Percentiles rank a stretch among this genome's conserved stretches.
Conservation (phyloP, 2,113 vertebrate genomes). For the Erpornis zantholeuca region DNA sequence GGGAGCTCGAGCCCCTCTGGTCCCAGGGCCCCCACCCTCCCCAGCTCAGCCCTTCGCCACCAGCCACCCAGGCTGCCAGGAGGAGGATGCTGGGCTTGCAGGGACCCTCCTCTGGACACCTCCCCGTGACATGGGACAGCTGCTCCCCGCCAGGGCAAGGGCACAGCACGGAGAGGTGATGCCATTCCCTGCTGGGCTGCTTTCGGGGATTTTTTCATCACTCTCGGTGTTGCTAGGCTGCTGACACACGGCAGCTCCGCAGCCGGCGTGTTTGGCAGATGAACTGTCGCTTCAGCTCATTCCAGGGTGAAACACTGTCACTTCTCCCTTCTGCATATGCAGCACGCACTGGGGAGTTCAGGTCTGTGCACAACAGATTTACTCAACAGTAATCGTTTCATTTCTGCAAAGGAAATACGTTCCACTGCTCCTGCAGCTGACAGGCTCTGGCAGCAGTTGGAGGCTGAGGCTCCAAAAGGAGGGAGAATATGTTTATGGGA, state of each 20-base stretch:
- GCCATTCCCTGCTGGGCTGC: not conserved
- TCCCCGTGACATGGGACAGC: fast-evolving
- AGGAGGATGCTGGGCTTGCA: not conserved
- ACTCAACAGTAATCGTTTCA: not conserved
- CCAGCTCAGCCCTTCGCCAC: not conserved
- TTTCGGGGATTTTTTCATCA: not conserved
- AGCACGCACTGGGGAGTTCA: not conserved
- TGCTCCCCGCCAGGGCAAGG: fast-evolving
- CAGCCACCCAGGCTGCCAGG: not conserved
- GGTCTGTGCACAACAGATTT: constrained; percentile 25
- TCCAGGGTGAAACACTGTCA: not conserved
- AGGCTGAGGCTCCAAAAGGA: constrained; percentile 20
- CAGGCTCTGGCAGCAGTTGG: constrained; percentile 18
- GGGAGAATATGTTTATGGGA: constrained; percentile 24
- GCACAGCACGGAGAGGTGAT: fast-evolving
- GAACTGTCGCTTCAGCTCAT: not conserved
- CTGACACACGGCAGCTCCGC: not conserved
- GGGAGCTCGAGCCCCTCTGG: fast-evolving
- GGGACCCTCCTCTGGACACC: not conserved
- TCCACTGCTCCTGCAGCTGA: constrained; percentile 27
- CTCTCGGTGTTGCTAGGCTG: not conserved
- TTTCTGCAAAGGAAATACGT: constrained; percentile 31
- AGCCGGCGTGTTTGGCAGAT: not conserved
- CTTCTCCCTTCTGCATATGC: not conserved
- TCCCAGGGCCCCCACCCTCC: too few species aligned